Conservation (phyloP, 2,797 vertebrate genomes). For the Dipus sagitta region DNA sequence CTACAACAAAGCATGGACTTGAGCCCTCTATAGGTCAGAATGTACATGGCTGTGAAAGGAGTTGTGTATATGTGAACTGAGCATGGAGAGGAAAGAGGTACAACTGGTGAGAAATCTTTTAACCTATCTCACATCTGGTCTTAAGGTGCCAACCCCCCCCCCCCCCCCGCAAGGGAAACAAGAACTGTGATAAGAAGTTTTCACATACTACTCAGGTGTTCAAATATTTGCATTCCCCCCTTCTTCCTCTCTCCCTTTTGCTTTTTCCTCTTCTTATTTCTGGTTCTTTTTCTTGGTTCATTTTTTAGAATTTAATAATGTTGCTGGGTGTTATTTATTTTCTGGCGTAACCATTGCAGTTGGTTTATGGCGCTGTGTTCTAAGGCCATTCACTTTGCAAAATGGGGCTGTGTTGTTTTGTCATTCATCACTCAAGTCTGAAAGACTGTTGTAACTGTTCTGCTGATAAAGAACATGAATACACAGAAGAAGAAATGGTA, state of each 20-base stretch:
- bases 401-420: slow-evolving; percentile 9
- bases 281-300: neutral
- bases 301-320: slow-evolving; percentile 30
- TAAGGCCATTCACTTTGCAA: neutral
- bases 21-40: neutral
- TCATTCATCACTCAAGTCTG: slow-evolving; percentile 31
- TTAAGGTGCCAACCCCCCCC: too few relatives aligned
- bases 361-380: neutral
- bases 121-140: neutral
- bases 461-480: slow-evolving; percentile 82
- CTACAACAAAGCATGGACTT: rapidly evolving
- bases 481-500: neutral
- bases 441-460: slow-evolving; percentile 18
- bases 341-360: neutral
- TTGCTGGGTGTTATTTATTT: slow-evolving; percentile 27
- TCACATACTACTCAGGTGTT: slow-evolving; percentile 6
- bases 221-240: neutral
- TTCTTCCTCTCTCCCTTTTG: neutral
- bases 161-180: neutral
- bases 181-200: neutral
- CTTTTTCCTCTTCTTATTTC: neutral
- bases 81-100: neutral
- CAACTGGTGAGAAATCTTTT: neutral
- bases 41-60: neutral
- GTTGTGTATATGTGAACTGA: neutral